Percentiles rank a stretch among this genome's conserved stretches.
These are phyloP conservation scores for Dendrolimus punctatus DNA, from an alignment of 1,140 invertebrate species.

Conservation along the genomic window DNA sequence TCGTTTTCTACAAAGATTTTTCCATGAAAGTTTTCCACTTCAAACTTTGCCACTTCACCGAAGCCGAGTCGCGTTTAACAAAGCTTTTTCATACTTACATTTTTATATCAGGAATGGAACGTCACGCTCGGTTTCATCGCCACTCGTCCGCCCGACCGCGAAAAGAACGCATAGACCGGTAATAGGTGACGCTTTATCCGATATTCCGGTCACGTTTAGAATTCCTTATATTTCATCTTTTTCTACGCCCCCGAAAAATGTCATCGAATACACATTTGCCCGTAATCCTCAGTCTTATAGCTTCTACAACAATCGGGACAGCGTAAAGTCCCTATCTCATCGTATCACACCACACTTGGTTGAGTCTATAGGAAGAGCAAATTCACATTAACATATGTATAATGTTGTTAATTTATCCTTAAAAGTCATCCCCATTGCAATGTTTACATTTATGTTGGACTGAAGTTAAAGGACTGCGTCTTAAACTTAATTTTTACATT, in stretches of 20 bases:
- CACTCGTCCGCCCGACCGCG: slow-evolving; percentile 55
- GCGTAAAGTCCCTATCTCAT: slow-evolving; percentile 30
- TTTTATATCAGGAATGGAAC: slow-evolving; percentile 68
- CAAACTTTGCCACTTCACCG: slow-evolving; percentile 67
- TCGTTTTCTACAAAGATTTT: slow-evolving; percentile 66
- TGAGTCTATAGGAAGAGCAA: too few relatives aligned
- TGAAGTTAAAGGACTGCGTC: too few relatives aligned
- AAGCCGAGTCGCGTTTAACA: slow-evolving; percentile 66
- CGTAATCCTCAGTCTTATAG: slow-evolving; percentile 68
- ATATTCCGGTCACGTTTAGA: slow-evolving; percentile 66
- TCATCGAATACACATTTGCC: slow-evolving; percentile 71
- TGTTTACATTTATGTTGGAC: too few relatives aligned
- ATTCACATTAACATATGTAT: too few relatives aligned
- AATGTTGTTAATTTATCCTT: too few relatives aligned
- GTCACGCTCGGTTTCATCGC: slow-evolving; percentile 64
- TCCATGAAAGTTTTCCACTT: slow-evolving; percentile 70
- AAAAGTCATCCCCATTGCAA: too few relatives aligned
- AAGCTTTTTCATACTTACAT: slow-evolving; percentile 71
- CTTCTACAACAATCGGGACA: slow-evolving; percentile 44
- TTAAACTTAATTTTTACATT: too few relatives aligned
- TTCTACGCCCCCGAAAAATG: slow-evolving; percentile 68
- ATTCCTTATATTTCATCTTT: slow-evolving; percentile 72
- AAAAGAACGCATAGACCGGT: slow-evolving; percentile 64
- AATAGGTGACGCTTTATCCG: slow-evolving; percentile 59
- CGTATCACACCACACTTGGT: slow-evolving; percentile 17